Evolutionary conservation across 2,888 invertebrate species (phyloP).

Genomic region (Agrenia bidenticulata): DNA sequence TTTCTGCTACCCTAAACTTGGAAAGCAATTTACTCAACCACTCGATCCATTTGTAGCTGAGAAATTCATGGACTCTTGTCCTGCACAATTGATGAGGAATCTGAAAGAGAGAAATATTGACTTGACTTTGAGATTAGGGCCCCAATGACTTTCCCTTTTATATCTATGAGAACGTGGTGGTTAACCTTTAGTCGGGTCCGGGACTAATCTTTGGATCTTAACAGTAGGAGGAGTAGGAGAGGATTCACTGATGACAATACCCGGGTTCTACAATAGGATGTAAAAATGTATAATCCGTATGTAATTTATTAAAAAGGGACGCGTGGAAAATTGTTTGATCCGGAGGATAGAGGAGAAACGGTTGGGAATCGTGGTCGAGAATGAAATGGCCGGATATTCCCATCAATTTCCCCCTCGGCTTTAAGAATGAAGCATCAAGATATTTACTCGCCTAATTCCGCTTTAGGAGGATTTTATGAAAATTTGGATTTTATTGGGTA

Average conservation of each 20-base stretch:
- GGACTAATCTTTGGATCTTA: not conserved
- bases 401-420: not conserved
- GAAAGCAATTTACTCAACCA: too few relatives aligned
- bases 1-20: too few relatives aligned
- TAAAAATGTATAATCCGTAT: not conserved
- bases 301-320: conserved; percentile 9
- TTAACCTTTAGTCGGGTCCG: not conserved
- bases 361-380: conserved; percentile 17
- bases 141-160: too few relatives aligned
- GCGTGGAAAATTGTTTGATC: conserved; percentile 1
- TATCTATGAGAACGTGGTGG: not conserved
- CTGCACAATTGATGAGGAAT: too few relatives aligned
- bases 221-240: not conserved
- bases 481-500: not conserved
- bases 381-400: conserved; percentile 24
- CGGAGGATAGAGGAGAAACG: not conserved
- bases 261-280: too few relatives aligned
- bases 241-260: too few relatives aligned
- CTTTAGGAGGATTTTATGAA: conserved; percentile 3
- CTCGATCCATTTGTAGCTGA: too few relatives aligned
- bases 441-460: not conserved
- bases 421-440: conserved; percentile 22
- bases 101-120: too few relatives aligned
- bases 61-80: too few relatives aligned
- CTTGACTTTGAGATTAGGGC: too few relatives aligned